A percentile compares a stretch with the other conserved stretches of the same genome.
Evolutionary conservation across 2,888 invertebrate genomes (phyloP).

Genomic region (Dyspetes luteomarginatus): DNA sequence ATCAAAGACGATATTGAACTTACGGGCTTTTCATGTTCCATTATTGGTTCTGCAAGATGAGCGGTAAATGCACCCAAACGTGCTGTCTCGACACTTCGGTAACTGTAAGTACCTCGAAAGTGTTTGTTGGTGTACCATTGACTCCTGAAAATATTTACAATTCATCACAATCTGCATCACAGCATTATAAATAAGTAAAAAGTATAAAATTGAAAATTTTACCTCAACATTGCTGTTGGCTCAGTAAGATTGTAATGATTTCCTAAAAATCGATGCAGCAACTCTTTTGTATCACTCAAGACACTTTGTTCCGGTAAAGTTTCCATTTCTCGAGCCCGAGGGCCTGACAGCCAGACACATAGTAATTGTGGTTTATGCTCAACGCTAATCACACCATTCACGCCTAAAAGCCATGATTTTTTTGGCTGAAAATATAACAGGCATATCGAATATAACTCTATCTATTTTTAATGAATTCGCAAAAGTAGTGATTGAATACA

Average conservation of each 20-base stretch:
- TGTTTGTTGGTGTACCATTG: slow-evolving; percentile 88
- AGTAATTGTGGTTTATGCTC: slow-evolving; percentile 86
- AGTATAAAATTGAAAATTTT: neutral
- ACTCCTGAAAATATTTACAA: slow-evolving; percentile 79
- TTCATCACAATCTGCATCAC: neutral
- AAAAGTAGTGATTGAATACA: slow-evolving; percentile 7
- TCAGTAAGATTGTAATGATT: slow-evolving; percentile 83
- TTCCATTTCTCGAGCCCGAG: slow-evolving; percentile 87
- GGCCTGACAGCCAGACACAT: slow-evolving; percentile 88
- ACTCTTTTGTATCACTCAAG: slow-evolving; percentile 83
- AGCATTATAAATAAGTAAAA: neutral
- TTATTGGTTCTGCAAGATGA: slow-evolving; percentile 85
- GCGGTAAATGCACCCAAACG: slow-evolving; percentile 83
- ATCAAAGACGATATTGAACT: neutral
- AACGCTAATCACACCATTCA: slow-evolving; percentile 87
- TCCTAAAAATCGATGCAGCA: slow-evolving; percentile 85
- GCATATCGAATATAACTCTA: neutral
- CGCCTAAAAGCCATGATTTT: slow-evolving; percentile 86
- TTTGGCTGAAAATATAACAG: slow-evolving; percentile 70
- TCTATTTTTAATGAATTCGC: neutral
- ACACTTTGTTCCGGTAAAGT: slow-evolving; percentile 84
- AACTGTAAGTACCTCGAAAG: slow-evolving; percentile 90
- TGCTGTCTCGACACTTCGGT: slow-evolving; percentile 83
- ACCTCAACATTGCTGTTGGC: slow-evolving; percentile 82
- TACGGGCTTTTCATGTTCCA: slow-evolving; percentile 79